phyloP scores from a whole-genome alignment of 2,888 invertebrate genomes.

The Cordilura impudica region DNA sequence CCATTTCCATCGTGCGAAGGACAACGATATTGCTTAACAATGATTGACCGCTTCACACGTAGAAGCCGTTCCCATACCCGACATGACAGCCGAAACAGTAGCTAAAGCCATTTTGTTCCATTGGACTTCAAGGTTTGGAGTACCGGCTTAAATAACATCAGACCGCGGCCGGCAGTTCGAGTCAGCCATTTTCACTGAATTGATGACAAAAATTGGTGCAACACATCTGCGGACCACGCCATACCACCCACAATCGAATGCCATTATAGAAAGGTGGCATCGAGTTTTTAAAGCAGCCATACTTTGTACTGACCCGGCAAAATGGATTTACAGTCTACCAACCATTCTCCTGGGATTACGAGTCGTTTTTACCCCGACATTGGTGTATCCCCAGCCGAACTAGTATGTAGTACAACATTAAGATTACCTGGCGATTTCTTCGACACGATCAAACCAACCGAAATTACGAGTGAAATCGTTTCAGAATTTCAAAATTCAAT shows the following conservation, averaged over 20 bases:
- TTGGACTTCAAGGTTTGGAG: conserved; percentile 12
- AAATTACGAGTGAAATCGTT: too few relatives aligned
- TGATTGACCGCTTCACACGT: conserved; percentile 2
- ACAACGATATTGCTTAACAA: conserved; percentile 19
- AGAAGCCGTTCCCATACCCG: too few relatives aligned
- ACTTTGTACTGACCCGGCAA: neutral
- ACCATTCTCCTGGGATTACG: too few relatives aligned
- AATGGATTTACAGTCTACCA: neutral
- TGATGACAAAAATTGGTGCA: conserved; percentile 1
- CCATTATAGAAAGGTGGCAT: conserved; percentile 7
- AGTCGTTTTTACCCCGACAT: conserved; percentile 1
- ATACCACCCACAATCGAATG: neutral
- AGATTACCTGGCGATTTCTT: too few relatives aligned
- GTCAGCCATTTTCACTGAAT: conserved; percentile 1
- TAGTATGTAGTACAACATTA: too few relatives aligned
- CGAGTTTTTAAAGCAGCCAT: neutral
- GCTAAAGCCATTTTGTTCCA: conserved; percentile 7
- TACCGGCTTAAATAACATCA: conserved; percentile 13
- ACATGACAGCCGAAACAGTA: conserved; percentile 9
- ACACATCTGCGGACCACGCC: neutral
- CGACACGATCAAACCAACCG: too few relatives aligned
- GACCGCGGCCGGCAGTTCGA: conserved; percentile 7
- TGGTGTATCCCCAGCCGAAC: too few relatives aligned
- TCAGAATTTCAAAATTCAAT: too few relatives aligned
- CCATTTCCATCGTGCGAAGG: too few relatives aligned